phyloP scores from a whole-genome alignment of 64 coral and sea anemone genomes.

The Porites australiensis region DNA sequence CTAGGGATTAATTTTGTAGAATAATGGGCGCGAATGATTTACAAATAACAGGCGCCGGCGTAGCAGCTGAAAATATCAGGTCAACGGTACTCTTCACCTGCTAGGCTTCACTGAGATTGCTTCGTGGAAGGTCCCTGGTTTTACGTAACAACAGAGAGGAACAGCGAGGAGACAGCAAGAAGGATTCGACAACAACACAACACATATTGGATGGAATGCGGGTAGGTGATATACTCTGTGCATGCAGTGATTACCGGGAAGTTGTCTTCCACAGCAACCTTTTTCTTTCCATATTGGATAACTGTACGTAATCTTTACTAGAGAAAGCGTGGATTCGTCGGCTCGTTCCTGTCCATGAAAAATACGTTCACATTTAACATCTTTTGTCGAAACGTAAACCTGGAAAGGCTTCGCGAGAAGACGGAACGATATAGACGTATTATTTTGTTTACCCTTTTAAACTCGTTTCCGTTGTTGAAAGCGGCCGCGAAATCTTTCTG shows the following conservation, averaged over 20 bases:
- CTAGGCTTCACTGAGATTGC: neutral
- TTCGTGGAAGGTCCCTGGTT: no score
- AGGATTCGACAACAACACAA: no score
- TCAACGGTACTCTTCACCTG: neutral
- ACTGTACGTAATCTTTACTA: neutral
- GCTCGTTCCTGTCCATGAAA: neutral
- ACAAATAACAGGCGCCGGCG: constrained; percentile 17
- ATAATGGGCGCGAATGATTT: constrained; percentile 3
- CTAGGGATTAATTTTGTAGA: constrained; percentile 5
- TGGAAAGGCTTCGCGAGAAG: no score
- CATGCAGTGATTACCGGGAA: neutral
- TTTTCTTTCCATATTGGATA: neutral
- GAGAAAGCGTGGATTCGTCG: no score
- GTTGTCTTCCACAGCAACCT: no score
- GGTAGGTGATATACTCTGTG: neutral
- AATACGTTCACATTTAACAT: no score
- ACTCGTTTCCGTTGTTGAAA: neutral
- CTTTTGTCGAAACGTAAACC: no score
- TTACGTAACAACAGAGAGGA: no score
- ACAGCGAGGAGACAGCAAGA: no score
- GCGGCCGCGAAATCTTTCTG: neutral
- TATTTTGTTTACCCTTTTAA: neutral
- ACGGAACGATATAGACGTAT: no score
- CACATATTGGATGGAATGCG: neutral
- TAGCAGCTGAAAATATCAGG: neutral